Base-by-base conservation (phyloP, 1,140 invertebrate genomes). In the Zaprionus davidi region DNA sequence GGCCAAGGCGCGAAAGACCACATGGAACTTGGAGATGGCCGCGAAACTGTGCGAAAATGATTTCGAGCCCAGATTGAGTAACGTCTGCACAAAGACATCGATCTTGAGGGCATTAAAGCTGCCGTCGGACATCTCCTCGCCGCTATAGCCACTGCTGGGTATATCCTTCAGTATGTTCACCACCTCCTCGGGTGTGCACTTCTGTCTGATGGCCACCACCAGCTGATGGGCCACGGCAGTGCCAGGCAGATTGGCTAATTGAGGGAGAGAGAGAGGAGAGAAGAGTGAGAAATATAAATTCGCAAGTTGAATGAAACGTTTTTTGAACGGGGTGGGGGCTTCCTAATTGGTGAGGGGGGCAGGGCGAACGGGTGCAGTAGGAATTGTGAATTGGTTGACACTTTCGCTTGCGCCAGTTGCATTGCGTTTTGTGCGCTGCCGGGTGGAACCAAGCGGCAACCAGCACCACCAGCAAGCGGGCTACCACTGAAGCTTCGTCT, bases 31-130 rank as follows among this genome's bases (percentile, higher is more conserved):
- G 20, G 97, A 97, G 82, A 99, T 97, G 41, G 98, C 98, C 15
- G 99, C 97, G 93, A 99, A 99, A 81, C 98, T 98, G 92, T 99
- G 99, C 77, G 98, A 99, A 90, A 99, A 99, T 87, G 98, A 99
- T 94, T 99, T 99, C 2, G 96, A 97, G 22, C 98, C 98, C 46
- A 99, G 93, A 91, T 98, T 97, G 1, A 99, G 94, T 65, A 99
- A 93, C 0, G 98, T 99, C 83, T 99, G 97, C 6, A 99, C 97
- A 93, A 99, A 99, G 0, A 99, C 97, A 90, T 99, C 98, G 53
- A 99, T 99, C 93, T 98, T 98, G 34, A 99, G 92, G 0, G 98
- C 97, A 94, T 99, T 98, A 87, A 96, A 96, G 22, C 95, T 93
- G 20, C 94, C 93, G 13, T 95, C 94, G 59, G 94, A 94, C 70